Percentiles rank a stretch among this genome's conserved stretches.
These are phyloP conservation scores for Aeoliscus strigatus DNA, from an alignment of 2,797 vertebrate species.

Conservation along the genomic window DNA sequence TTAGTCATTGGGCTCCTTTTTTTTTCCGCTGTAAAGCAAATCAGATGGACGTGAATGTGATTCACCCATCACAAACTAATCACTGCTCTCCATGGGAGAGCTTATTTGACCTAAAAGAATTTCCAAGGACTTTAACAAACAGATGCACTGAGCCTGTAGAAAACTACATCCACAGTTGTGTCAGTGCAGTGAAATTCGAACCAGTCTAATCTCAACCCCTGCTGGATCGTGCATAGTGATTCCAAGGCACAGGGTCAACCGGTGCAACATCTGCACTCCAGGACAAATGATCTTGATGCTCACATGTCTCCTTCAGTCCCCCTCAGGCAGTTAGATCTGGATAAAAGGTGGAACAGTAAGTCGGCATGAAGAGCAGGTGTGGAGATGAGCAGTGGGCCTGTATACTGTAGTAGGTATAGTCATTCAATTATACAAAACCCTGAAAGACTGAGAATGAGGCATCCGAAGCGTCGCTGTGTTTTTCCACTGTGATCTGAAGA, in stretches of 20 bases:
- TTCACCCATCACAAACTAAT: too few species aligned
- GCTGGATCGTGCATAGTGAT: conserved; percentile 21
- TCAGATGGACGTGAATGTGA: background rate
- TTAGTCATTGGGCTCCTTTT: background rate
- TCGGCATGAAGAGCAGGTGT: conserved; percentile 3
- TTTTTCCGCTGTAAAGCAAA: background rate
- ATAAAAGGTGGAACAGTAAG: conserved; percentile 20
- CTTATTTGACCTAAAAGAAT: conserved; percentile 8
- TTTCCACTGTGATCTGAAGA: too few species aligned
- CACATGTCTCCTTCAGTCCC: conserved; percentile 20
- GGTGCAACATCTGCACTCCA: conserved; percentile 44
- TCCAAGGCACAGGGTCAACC: conserved; percentile 28
- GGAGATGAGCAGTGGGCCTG: conserved; percentile 4
- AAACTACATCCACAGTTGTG: conserved; percentile 8
- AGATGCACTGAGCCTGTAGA: conserved; percentile 5
- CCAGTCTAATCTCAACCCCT: conserved; percentile 28
- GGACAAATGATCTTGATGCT: conserved; percentile 23
- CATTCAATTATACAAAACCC: background rate
- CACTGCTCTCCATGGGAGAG: too few species aligned
- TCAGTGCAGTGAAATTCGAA: conserved; percentile 40
- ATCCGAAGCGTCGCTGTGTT: background rate
- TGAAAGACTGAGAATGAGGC: background rate
- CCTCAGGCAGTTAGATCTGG: conserved; percentile 11
- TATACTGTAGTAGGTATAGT: too few species aligned
- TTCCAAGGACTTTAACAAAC: background rate